A percentile compares a stretch with the other conserved stretches of the same genome.
Evolutionary conservation across 2,888 invertebrate species (phyloP).

Genomic region (Cephonodes hylas): DNA sequence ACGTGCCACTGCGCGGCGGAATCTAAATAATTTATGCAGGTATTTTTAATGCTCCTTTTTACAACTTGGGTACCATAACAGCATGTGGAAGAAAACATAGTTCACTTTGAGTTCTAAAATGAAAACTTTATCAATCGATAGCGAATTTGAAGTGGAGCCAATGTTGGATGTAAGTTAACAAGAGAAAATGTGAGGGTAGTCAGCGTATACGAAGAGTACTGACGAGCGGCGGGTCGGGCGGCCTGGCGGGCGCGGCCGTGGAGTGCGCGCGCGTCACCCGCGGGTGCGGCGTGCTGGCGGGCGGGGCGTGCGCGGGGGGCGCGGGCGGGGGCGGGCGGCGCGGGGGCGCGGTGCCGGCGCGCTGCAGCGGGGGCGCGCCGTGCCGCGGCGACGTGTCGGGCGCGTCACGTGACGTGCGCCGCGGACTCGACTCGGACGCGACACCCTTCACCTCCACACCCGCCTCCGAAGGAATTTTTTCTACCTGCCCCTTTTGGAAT

Average conservation of each 20-base stretch:
- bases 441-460: neutral
- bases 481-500: neutral
- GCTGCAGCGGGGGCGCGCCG: neutral
- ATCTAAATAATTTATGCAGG: too few relatives aligned
- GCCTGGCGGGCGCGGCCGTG: slow-evolving; percentile 50
- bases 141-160: too few relatives aligned
- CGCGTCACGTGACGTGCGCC: neutral
- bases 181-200: neutral
- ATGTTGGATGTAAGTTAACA: neutral
- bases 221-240: slow-evolving; percentile 57
- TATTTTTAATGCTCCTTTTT: too few relatives aligned
- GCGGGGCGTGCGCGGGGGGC: slow-evolving; percentile 56
- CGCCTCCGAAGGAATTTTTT: neutral
- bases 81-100: too few relatives aligned
- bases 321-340: slow-evolving; percentile 18
- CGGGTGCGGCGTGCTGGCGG: slow-evolving; percentile 53
- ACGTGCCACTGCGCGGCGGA: slow-evolving; percentile 49
- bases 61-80: too few relatives aligned
- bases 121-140: too few relatives aligned
- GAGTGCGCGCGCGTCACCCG: slow-evolving; percentile 61
- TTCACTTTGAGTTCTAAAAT: too few relatives aligned
- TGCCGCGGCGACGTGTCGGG: neutral
- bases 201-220: slow-evolving; percentile 20
- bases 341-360: slow-evolving; percentile 16
- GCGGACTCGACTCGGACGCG: slow-evolving; percentile 34